Evolutionary conservation across 2,888 invertebrate genomes (phyloP).

Genomic region (Anaspis maculata): DNA sequence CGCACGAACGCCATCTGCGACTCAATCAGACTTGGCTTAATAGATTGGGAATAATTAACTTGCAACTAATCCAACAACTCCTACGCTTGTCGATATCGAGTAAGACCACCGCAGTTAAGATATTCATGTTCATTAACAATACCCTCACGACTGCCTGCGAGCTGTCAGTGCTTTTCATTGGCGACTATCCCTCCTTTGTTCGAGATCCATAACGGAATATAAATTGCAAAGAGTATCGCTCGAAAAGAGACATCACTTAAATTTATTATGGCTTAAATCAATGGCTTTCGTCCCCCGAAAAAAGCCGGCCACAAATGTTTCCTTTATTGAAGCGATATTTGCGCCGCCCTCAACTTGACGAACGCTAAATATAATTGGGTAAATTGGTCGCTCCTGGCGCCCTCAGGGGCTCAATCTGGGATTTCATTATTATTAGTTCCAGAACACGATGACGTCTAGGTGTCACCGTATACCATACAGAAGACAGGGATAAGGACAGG

Average conservation of each 20-base stretch:
- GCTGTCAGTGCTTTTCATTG: constrained; percentile 19
- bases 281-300: constrained; percentile 2
- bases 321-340: constrained; percentile 10
- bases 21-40: constrained; percentile 23
- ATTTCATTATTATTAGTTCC: constrained; percentile 30
- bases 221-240: constrained; percentile 12
- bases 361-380: constrained; percentile 28
- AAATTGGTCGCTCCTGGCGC: constrained; percentile 27
- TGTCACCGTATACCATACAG: too few species aligned
- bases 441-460: too few species aligned
- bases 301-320: constrained; percentile 5
- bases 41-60: constrained; percentile 30
- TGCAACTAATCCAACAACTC: constrained; percentile 27
- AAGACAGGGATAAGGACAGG: too few species aligned
- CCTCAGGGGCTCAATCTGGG: constrained; percentile 20
- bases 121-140: constrained; percentile 31
- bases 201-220: constrained; percentile 18
- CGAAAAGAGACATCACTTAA: constrained; percentile 11
- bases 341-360: constrained; percentile 21
- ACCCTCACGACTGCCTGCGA: constrained; percentile 28
- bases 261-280: constrained; percentile 12
- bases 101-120: constrained; percentile 32
- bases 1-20: constrained; percentile 18
- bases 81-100: constrained; percentile 26
- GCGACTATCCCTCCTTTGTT: constrained; percentile 22